Evolutionary conservation across 2,797 vertebrate species (phyloP).

Genomic region (Scolopax rusticola): DNA sequence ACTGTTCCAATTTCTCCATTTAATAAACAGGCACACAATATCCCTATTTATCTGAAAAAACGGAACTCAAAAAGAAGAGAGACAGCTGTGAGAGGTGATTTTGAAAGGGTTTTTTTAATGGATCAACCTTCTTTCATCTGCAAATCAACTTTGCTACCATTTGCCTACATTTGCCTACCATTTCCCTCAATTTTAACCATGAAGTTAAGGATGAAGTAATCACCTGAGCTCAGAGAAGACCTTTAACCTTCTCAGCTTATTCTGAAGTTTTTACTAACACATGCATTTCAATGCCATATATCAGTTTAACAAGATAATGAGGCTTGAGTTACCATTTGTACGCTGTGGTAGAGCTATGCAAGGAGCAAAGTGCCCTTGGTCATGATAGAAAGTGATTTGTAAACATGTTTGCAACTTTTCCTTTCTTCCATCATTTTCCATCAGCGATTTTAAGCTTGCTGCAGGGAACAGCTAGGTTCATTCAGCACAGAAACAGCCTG

Average conservation of each 20-base stretch:
- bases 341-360: neutral
- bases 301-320: neutral
- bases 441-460: neutral
- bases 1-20: conserved; percentile 24
- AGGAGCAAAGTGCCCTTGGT: neutral
- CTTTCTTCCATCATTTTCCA: neutral
- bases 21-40: neutral
- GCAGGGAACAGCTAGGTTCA: neutral
- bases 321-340: neutral
- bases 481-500: neutral
- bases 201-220: neutral
- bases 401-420: neutral
- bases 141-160: neutral
- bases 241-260: neutral
- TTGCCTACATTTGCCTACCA: neutral
- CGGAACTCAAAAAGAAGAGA: neutral
- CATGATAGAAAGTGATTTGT: neutral
- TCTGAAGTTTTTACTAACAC: neutral
- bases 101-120: neutral
- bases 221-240: neutral
- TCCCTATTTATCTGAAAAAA: conserved; percentile 1
- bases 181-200: conserved; percentile 1
- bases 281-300: neutral
- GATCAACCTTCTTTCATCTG: conserved; percentile 14
- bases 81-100: neutral